Evolutionary conservation across 2,888 invertebrate genomes (phyloP).

Genomic region (Dione juno): DNA sequence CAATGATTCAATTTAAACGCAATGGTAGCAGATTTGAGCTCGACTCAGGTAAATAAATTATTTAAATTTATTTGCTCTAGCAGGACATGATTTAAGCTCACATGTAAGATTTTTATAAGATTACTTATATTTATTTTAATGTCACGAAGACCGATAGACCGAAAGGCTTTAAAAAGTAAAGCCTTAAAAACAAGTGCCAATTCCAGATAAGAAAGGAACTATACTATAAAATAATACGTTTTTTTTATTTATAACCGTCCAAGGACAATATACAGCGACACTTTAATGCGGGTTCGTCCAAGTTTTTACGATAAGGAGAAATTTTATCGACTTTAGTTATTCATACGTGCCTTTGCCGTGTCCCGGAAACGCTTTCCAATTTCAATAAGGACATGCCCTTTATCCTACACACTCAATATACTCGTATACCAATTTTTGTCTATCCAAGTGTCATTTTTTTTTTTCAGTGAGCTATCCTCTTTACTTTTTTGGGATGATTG

Average conservation of each 20-base stretch:
- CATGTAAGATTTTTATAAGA: too few relatives aligned
- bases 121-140: too few relatives aligned
- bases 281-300: constrained; percentile 11
- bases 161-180: too few relatives aligned
- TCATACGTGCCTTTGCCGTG: constrained; percentile 63
- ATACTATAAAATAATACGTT: background rate
- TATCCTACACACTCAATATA: constrained; percentile 60
- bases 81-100: too few relatives aligned
- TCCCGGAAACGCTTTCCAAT: constrained; percentile 66
- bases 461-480: too few relatives aligned
- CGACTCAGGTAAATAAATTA: too few relatives aligned
- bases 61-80: too few relatives aligned
- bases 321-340: constrained; percentile 69
- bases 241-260: background rate
- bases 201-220: background rate
- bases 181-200: background rate
- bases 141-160: too few relatives aligned
- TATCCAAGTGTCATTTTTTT: constrained; percentile 50
- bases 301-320: constrained; percentile 50
- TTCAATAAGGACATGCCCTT: constrained; percentile 68
- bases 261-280: constrained; percentile 9
- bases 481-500: too few relatives aligned
- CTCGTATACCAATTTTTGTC: constrained; percentile 62
- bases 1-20: too few relatives aligned
- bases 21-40: too few relatives aligned